Conservation (phyloP, 2,113 vertebrate genomes). For the Dendrocopos noguchii region DNA sequence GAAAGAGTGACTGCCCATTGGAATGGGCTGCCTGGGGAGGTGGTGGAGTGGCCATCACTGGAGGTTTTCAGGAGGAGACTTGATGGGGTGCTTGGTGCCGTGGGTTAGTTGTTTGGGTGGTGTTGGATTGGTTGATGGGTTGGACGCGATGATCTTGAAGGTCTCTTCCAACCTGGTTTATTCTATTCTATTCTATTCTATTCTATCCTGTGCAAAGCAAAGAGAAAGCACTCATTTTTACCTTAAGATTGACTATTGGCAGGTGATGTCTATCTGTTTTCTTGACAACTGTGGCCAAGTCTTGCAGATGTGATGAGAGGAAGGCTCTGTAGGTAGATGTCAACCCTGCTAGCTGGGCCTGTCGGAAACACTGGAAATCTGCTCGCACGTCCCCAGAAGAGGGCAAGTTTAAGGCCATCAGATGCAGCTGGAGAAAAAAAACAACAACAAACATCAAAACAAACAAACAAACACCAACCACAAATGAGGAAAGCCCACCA, state of each 20-base stretch:
- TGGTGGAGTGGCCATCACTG: too few species aligned
- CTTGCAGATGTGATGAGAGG: conserved; percentile 90
- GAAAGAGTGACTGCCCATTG: too few species aligned
- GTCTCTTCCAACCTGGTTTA: too few species aligned
- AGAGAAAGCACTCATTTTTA: conserved; percentile 55
- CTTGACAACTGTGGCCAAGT: conserved; percentile 87
- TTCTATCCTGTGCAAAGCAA: not conserved
- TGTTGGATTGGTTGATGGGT: too few species aligned
- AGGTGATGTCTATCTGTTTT: conserved; percentile 82
- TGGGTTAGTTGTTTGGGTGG: too few species aligned
- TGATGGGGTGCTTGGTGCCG: too few species aligned
- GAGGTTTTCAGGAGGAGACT: too few species aligned
- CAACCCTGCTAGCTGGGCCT: conserved; percentile 90
- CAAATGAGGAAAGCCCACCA: not conserved
- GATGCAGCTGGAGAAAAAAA: conserved; percentile 80
- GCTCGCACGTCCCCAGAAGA: conserved; percentile 86
- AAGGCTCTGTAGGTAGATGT: conserved; percentile 89
- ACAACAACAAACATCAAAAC: too few species aligned
- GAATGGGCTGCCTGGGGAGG: too few species aligned
- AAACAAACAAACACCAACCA: too few species aligned
- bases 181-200: too few species aligned
- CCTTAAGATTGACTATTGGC: conserved; percentile 94
- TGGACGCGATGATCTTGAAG: too few species aligned
- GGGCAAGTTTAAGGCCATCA: conserved; percentile 91
- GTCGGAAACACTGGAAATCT: conserved; percentile 90